Evolutionary conservation across 2,888 invertebrate species (phyloP), one percentile per base, ranked within the genome.

Genomic region (Mythimna albipuncta): DNA sequence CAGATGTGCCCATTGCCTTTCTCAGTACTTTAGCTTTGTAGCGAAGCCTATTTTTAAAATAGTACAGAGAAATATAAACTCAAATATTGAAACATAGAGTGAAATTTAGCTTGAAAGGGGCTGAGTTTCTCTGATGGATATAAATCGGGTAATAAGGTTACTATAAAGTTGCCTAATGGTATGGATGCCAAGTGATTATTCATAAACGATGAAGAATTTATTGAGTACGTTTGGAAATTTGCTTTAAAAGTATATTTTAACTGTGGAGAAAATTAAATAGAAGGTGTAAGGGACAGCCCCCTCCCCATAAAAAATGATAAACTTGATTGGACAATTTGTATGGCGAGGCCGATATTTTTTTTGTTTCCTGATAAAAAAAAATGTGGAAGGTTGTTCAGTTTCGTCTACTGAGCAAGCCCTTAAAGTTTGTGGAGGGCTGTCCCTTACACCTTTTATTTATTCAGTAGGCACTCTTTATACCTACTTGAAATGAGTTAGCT

Each of bases 1-100:
- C 83, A 84, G 85, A 85, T 85, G 84, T 76, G 72, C 64, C 74
- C 71, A 69, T 82, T 85, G 78, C 84, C 75, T 72, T 75, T 44
- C 44, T 32, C 62, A 57, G 64, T 66, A 47, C 67, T 68, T 72
- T 50, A 68, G 68, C 13, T 63, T 64, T 66, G 38, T 59, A 55
- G 67, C 44, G 64, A 66, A 66, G 70, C 52, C 67, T 65, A 52
- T 59, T 72, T 69, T 63, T 19, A 26, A 16, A 21, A 41, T 1
- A 5, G 0, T 2, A 13, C 66, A 64, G 0, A 16, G 38, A 16
- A 69, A 57, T 50, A 1, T 26, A 35, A 50, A 54, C 68, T 44
- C 19, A 71, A 0, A 2, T 0, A 0, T 0, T 0, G 10, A 0
- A 0, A 1, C 0, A 10, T 61, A 71, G 7, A 58, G 68, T 77